These are phyloP conservation scores for Chydorus sphaericus DNA, from an alignment of 2,888 invertebrate species.

Conservation along the genomic window DNA sequence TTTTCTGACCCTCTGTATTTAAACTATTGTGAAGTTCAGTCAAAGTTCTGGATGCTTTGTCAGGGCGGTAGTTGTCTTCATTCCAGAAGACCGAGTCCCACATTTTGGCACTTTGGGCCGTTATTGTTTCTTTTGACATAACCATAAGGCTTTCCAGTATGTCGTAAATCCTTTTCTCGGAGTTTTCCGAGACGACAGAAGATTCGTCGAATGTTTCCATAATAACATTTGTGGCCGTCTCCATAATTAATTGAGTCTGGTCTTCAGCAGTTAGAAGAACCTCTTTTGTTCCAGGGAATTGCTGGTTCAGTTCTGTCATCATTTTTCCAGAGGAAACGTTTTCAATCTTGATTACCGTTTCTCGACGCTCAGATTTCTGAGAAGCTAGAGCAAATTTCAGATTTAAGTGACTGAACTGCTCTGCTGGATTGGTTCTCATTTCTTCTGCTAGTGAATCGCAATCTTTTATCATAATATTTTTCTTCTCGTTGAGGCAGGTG, in stretches of 20 bases:
- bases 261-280: background rate
- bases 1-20: background rate
- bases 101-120: background rate
- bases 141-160: background rate
- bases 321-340: background rate
- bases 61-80: background rate
- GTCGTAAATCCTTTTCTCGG: background rate
- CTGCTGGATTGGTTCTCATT: background rate
- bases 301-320: background rate
- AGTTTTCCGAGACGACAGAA: background rate
- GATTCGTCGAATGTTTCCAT: background rate
- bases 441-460: background rate
- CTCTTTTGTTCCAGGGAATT: background rate
- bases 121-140: background rate
- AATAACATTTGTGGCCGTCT: background rate
- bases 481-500: background rate
- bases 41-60: background rate
- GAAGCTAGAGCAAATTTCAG: background rate
- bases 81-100: constrained; percentile 5
- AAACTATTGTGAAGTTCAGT: background rate
- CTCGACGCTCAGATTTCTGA: background rate
- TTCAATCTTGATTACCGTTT: background rate
- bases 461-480: no score
- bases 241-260: background rate
- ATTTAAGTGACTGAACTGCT: background rate